phyloP scores from a whole-genome alignment of 2,113 vertebrate species.

The Limnothrissa miodon region DNA sequence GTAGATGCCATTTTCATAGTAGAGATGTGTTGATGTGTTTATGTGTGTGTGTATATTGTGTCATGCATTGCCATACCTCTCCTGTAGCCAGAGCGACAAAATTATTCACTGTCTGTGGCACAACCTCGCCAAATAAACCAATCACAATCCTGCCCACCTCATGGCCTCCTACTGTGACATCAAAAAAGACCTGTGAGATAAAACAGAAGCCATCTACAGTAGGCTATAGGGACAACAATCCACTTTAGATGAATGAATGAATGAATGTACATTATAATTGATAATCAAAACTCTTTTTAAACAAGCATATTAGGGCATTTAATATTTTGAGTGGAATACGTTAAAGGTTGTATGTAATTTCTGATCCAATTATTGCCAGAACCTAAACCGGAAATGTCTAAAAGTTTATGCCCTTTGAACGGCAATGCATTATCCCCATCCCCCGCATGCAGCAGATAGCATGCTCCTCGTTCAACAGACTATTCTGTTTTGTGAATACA shows the following conservation, averaged over 20 bases:
- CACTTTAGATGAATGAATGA: neutral
- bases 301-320: neutral
- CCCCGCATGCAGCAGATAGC: neutral
- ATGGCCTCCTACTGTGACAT: slow-evolving; percentile 86
- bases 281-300: neutral
- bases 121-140: slow-evolving; percentile 92
- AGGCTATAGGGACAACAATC: neutral
- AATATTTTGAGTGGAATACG: neutral
- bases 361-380: neutral
- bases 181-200: slow-evolving; percentile 87
- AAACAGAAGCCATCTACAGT: neutral
- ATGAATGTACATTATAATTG: too few relatives aligned
- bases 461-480: neutral
- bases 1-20: too few relatives aligned
- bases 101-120: slow-evolving; percentile 88
- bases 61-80: slow-evolving; percentile 72
- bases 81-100: slow-evolving; percentile 87
- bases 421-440: neutral
- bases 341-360: neutral
- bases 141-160: slow-evolving; percentile 92
- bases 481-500: neutral
- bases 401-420: neutral
- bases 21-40: neutral
- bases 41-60: too few relatives aligned
- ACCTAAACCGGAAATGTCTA: neutral